Base-by-base conservation (phyloP, 1,140 invertebrate species). In the Samia ricini region DNA sequence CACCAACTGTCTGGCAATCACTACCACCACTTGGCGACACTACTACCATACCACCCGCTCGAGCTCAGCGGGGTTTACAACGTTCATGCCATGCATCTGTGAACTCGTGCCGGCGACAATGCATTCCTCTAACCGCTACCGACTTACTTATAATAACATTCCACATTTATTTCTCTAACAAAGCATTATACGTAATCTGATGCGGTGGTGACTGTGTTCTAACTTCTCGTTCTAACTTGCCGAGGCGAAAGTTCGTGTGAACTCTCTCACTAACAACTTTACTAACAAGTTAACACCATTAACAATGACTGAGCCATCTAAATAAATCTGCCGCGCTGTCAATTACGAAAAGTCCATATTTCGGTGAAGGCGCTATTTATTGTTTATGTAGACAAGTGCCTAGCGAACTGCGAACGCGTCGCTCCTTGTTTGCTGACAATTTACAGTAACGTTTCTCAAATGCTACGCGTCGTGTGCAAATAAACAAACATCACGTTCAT, bases 51-150 rank as follows among this genome's bases (percentile, higher is more conserved):
- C 88, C 93, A 91, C 91, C 95, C 92, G 81, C 92, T 93, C 76
- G 93, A 94, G 72, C 88, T 92, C 81, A 88, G 91, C 83, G 92
- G 92, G 74, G 91, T 94, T 86, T 93, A 93, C 91, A 92, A 91
- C 83, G 90, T 94, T 91, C 95, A 95, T 91, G 94, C 94, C 93
- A 94, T 96, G 94, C 94, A 95, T 94, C 94, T 95, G 93, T 95
- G 94, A 95, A 95, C 94, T 83, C 84, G 85, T 75, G 76, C 75
- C 75, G 61, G 69, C 81, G 87, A 84, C 88, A 88, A 83, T 90
- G 88, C 85, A 90, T 88, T 90, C 85, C 82, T 84, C 83, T 85
- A 87, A 88, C 83, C 79, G 72, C 69, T 81, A 84, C 76, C 71
- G 68, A 76, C 71, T 70, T 75, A 78, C 74, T 74, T 74, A 64